phyloP scores from a whole-genome alignment of 2,797 vertebrate species.

The Oreortyx pictus region DNA sequence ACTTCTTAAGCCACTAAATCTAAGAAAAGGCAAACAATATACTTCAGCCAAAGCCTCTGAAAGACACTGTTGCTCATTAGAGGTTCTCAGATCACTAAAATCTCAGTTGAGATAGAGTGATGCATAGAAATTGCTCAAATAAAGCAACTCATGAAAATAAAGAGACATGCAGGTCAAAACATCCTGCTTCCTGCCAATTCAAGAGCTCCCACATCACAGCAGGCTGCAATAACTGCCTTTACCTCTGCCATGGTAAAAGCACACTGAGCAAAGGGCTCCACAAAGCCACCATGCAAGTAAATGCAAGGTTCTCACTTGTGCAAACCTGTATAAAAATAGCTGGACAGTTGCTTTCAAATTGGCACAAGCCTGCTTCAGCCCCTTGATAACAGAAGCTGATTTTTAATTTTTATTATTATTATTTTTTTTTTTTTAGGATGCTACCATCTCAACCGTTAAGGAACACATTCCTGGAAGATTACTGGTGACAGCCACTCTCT shows the following conservation, averaged over 20 bases:
- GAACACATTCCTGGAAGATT: neutral
- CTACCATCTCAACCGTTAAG: neutral
- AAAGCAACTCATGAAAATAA: constrained; percentile 32
- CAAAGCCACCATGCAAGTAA: constrained; percentile 23
- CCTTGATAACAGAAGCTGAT: neutral
- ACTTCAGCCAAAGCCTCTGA: constrained; percentile 16
- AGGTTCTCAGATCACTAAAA: constrained; percentile 8
- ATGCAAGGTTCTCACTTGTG: neutral
- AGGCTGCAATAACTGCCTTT: constrained; percentile 20
- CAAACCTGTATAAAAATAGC: neutral
- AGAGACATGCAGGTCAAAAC: neutral
- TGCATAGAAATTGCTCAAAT: constrained; percentile 54
- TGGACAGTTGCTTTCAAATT: neutral
- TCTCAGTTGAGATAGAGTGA: neutral
- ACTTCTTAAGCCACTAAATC: constrained; percentile 7
- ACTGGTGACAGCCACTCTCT: neutral
- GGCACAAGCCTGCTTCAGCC: neutral
- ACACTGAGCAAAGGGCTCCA: neutral
- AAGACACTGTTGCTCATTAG: neutral
- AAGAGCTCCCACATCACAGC: constrained; percentile 1
- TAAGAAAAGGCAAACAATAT: neutral
- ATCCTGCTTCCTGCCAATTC: constrained; percentile 23
- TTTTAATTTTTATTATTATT: neutral
- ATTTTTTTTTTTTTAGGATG: neutral
- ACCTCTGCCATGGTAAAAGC: neutral